Percentiles rank a stretch among this genome's conserved stretches.
Conservation (phyloP, 92 coral and sea anemone species). For the Umimayanthus kanabou region DNA sequence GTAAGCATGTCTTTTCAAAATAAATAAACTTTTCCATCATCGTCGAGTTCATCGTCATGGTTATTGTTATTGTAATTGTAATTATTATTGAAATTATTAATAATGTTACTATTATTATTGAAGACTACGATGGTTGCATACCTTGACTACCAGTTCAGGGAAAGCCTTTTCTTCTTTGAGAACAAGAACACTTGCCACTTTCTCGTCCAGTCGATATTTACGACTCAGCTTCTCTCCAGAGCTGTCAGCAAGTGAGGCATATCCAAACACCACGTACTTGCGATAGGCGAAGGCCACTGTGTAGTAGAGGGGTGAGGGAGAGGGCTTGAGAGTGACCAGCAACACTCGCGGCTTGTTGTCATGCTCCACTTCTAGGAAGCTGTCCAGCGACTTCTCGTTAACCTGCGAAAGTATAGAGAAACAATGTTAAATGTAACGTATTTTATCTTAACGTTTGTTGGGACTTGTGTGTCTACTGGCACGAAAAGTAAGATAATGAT, state of each 20-base stretch:
- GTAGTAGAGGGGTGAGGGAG: conserved; percentile 75
- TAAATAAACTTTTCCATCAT: too few species aligned
- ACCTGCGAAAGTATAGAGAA: conserved; percentile 35
- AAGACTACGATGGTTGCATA: conserved; percentile 1
- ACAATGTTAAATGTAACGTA: not conserved
- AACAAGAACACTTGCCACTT: conserved; percentile 81
- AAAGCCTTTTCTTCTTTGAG: conserved; percentile 83
- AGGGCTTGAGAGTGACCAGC: conserved; percentile 78
- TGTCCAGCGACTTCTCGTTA: conserved; percentile 44
- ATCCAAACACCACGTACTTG: conserved; percentile 74
- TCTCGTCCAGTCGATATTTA: conserved; percentile 55
- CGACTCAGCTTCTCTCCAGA: conserved; percentile 69
- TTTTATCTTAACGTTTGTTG: not conserved
- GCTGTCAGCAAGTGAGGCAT: conserved; percentile 57
- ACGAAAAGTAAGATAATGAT: too few species aligned
- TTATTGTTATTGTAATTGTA: too few species aligned
- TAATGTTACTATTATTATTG: too few species aligned
- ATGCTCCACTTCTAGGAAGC: conserved; percentile 62
- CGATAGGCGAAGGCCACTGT: conserved; percentile 81
- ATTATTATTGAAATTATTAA: too few species aligned
- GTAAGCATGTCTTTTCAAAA: too few species aligned
- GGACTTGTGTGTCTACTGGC: not conserved
- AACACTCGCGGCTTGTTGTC: conserved; percentile 86
- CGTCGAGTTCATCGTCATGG: too few species aligned
- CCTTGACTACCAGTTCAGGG: conserved; percentile 84